phyloP scores from a whole-genome alignment of 2,888 invertebrate species.

The Lasioglossum lativentre region DNA sequence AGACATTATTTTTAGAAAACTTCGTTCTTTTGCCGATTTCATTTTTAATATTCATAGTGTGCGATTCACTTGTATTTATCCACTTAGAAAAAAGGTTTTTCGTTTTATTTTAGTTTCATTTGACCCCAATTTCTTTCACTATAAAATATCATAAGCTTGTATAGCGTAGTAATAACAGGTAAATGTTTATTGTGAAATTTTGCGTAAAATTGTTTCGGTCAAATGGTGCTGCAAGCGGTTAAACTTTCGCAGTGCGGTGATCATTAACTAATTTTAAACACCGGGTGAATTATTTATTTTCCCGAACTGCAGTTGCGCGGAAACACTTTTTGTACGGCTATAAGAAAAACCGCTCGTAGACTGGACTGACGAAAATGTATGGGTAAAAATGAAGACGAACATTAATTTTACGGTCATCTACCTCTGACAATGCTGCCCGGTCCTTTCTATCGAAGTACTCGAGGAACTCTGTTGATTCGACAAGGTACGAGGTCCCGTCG shows the following conservation, averaged over 20 bases:
- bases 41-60: no score
- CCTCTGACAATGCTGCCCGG: slow-evolving; percentile 90
- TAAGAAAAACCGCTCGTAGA: not conserved
- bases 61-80: no score
- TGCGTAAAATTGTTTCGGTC: not conserved
- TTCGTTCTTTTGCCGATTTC: not conserved
- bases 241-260: not conserved
- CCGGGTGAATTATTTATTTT: not conserved
- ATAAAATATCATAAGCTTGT: not conserved
- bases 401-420: slow-evolving; percentile 83
- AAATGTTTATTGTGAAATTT: not conserved
- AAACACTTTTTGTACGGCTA: not conserved
- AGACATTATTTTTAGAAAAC: not conserved
- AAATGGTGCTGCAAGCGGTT: not conserved
- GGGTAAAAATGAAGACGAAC: not conserved
- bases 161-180: not conserved
- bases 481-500: slow-evolving; percentile 91
- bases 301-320: not conserved
- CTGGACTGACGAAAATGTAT: not conserved
- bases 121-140: not conserved
- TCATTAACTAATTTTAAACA: not conserved
- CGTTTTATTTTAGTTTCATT: not conserved
- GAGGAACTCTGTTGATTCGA: slow-evolving; percentile 92
- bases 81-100: no score
- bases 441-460: slow-evolving; percentile 91